Conservation (phyloP, 2,797 vertebrate species). For the Hydrocynus forskahlii region DNA sequence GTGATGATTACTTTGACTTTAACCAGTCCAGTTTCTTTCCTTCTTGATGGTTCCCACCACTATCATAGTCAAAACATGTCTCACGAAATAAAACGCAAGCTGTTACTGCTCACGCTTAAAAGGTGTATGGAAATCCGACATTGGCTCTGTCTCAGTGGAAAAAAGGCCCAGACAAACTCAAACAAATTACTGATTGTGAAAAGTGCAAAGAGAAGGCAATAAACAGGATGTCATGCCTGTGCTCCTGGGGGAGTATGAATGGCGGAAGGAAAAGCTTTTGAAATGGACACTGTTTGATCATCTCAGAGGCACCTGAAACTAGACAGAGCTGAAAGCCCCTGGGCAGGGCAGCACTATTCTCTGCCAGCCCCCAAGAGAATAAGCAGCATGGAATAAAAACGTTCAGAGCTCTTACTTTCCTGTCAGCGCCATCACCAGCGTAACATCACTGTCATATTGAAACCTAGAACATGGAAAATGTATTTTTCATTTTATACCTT, state of each 20-base stretch:
- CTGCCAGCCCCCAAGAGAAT: slow-evolving; percentile 30
- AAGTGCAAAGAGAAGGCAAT: slow-evolving; percentile 47
- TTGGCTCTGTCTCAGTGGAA: slow-evolving; percentile 56
- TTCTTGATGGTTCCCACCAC: slow-evolving; percentile 36
- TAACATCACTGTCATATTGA: neutral
- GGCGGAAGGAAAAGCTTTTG: slow-evolving; percentile 44
- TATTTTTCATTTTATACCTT: neutral
- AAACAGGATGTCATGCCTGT: slow-evolving; percentile 55
- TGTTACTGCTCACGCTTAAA: slow-evolving; percentile 49
- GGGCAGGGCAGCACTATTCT: slow-evolving; percentile 27
- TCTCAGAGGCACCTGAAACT: slow-evolving; percentile 46
- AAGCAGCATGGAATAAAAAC: slow-evolving; percentile 31
- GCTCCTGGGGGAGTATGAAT: slow-evolving; percentile 46
- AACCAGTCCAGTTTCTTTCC: slow-evolving; percentile 34
- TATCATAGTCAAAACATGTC: slow-evolving; percentile 54
- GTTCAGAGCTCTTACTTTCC: slow-evolving; percentile 18
- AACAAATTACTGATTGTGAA: slow-evolving; percentile 57
- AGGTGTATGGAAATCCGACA: slow-evolving; percentile 51
- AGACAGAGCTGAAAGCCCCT: slow-evolving; percentile 51
- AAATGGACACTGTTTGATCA: slow-evolving; percentile 50
- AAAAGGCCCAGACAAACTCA: slow-evolving; percentile 47
- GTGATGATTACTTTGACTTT: slow-evolving; percentile 45
- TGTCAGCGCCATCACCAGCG: neutral
- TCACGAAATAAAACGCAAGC: slow-evolving; percentile 47
- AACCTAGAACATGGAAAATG: neutral